Percentiles rank a stretch among this genome's conserved stretches.
phyloP scores from a whole-genome alignment of 2,113 vertebrate genomes.

The Alaudala cheleensis region DNA sequence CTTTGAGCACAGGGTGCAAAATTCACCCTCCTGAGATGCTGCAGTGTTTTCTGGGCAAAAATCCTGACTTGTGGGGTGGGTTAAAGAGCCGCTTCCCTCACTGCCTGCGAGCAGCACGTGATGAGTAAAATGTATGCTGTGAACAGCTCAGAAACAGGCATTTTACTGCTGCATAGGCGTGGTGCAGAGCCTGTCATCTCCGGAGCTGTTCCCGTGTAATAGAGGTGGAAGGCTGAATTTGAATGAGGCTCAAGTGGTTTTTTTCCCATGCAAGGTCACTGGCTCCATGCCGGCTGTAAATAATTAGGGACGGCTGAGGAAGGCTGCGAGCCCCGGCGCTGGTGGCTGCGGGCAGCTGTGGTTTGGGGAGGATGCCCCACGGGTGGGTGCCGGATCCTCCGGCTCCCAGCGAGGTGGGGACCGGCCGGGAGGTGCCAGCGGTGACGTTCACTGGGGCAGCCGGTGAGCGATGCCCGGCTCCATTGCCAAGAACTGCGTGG shows the following conservation, averaged over 20 bases:
- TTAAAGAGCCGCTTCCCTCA: neutral
- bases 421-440: neutral
- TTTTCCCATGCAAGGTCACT: slow-evolving; percentile 31
- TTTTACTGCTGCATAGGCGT: slow-evolving; percentile 50
- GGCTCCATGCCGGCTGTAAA: slow-evolving; percentile 6
- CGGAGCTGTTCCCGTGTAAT: slow-evolving; percentile 16
- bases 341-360: neutral
- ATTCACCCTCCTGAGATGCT: neutral
- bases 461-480: neutral
- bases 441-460: neutral
- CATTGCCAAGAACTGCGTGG: neutral
- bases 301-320: neutral
- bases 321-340: neutral
- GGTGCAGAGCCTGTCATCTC: slow-evolving; percentile 57
- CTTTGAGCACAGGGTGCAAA: neutral
- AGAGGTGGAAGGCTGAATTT: slow-evolving; percentile 53
- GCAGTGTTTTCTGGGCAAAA: neutral
- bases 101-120: slow-evolving; percentile 30
- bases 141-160: slow-evolving; percentile 31
- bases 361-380: neutral
- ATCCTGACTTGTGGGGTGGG: neutral
- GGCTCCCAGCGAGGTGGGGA: neutral
- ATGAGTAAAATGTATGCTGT: slow-evolving; percentile 2
- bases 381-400: neutral
- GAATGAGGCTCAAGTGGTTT: slow-evolving; percentile 42